Percentiles rank a stretch among this genome's conserved stretches.
Conservation (phyloP, 2,113 vertebrate genomes). For the Chamaetylas fuelleborni region DNA sequence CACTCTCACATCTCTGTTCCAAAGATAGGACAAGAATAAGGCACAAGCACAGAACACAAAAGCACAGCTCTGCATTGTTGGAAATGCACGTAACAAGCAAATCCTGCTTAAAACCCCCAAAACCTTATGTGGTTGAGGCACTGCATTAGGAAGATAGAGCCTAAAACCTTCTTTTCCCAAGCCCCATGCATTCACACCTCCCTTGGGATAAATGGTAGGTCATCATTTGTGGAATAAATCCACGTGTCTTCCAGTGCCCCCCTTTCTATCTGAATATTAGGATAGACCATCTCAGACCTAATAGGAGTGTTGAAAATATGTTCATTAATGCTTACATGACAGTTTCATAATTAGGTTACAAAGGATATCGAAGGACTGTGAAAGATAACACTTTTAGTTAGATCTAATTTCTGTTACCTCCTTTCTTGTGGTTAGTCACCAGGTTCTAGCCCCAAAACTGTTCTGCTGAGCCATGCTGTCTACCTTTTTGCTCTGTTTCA, state of each 20-base stretch:
- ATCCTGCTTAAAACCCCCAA: background rate
- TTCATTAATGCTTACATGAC: background rate
- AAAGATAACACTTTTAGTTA: background rate
- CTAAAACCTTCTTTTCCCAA: background rate
- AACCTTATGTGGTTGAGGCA: background rate
- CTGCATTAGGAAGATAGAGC: background rate
- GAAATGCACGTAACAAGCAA: background rate
- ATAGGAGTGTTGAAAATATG: background rate
- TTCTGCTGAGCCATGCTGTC: background rate
- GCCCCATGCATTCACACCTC: rapidly evolving
- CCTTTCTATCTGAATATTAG: background rate
- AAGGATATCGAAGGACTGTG: background rate
- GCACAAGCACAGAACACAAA: background rate
- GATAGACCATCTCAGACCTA: background rate
- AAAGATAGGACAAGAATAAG: background rate
- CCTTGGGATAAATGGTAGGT: background rate
- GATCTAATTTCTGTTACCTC: background rate
- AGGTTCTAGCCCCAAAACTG: background rate
- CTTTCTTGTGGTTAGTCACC: background rate
- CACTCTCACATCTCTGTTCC: background rate
- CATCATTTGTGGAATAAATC: background rate
- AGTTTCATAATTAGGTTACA: background rate
- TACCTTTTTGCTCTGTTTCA: background rate
- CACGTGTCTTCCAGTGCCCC: background rate
- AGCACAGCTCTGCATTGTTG: background rate